A percentile compares a stretch with the other conserved stretches of the same genome.
Evolutionary conservation across 2,113 vertebrate genomes (phyloP).

Genomic region (Dipodomys stephensi): DNA sequence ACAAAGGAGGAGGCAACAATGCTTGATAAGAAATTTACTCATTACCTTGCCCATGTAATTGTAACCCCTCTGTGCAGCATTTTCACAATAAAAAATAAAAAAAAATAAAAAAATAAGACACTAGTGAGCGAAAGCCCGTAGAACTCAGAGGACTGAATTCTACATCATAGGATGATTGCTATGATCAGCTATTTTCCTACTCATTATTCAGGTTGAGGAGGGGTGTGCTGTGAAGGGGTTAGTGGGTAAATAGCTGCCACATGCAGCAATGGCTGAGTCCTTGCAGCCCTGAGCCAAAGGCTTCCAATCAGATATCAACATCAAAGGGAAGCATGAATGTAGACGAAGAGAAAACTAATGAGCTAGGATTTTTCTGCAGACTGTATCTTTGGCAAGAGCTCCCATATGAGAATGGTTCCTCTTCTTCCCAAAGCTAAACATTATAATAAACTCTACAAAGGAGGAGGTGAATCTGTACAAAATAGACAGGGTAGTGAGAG

Average conservation of each 20-base stretch:
- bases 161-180: not conserved
- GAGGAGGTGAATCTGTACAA: not conserved
- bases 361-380: not conserved
- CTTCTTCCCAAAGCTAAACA: not conserved
- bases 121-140: too few relatives aligned
- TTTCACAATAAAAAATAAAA: too few relatives aligned
- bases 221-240: rapidly evolving
- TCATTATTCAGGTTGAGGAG: not conserved
- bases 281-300: not conserved
- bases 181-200: not conserved
- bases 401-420: rapidly evolving
- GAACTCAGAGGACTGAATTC: not conserved
- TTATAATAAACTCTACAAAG: not conserved
- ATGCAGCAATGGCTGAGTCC: not conserved
- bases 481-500: not conserved
- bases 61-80: too few relatives aligned
- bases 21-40: too few relatives aligned
- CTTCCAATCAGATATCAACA: not conserved
- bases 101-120: too few relatives aligned
- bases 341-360: not conserved
- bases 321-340: not conserved
- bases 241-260: not conserved
- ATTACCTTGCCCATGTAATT: too few relatives aligned
- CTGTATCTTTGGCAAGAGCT: not conserved
- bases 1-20: too few relatives aligned